These are phyloP conservation scores for Mus spicilegus DNA, from an alignment of 2,113 vertebrate species.

Conservation along the genomic window DNA sequence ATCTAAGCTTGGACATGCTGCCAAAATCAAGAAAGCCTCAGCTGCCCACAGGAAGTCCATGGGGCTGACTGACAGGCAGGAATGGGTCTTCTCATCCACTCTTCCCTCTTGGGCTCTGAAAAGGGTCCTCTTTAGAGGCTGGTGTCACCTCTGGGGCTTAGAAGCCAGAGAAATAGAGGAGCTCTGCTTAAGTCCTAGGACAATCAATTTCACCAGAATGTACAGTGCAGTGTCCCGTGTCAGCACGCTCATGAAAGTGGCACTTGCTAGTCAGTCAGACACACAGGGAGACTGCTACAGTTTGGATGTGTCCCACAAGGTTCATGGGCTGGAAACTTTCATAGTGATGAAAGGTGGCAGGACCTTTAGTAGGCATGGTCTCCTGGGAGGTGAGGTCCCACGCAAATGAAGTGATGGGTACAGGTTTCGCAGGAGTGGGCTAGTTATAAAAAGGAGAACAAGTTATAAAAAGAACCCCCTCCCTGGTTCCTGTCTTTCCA, in stretches of 20 bases:
- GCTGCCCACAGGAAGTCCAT: neutral
- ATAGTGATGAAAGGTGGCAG: neutral
- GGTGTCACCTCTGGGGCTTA: neutral
- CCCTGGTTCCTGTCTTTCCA: neutral
- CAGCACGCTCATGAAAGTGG: neutral
- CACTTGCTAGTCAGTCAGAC: neutral
- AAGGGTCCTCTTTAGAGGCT: neutral
- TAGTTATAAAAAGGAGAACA: neutral
- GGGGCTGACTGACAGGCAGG: neutral
- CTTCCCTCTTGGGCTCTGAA: neutral
- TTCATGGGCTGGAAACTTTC: neutral
- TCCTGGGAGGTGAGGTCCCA: too few species aligned
- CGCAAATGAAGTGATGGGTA: neutral
- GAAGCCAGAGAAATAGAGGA: neutral
- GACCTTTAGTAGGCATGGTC: neutral
- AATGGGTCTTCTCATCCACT: neutral
- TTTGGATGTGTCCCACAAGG: neutral
- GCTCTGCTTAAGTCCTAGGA: neutral
- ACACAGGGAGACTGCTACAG: neutral
- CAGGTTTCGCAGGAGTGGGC: neutral
- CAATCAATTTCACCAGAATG: neutral
- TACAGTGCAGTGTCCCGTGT: neutral
- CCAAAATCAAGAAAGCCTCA: neutral
- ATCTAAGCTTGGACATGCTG: neutral
- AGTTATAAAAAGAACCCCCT: neutral